Evolutionary conservation across 2,113 vertebrate species (phyloP).

Genomic region (Girardinichthys multiradiatus): DNA sequence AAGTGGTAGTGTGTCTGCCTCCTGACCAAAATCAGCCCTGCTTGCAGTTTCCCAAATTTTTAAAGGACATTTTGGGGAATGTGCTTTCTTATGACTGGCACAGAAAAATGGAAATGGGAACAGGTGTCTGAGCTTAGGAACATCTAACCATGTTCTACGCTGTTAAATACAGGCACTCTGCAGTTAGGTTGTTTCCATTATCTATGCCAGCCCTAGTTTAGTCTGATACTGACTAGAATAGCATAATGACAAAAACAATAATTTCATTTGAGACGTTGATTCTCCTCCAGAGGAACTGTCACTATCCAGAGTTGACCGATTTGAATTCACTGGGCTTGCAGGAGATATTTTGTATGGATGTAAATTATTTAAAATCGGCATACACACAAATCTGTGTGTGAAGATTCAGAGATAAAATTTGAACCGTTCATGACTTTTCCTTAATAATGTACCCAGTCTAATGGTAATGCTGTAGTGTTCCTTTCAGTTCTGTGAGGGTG

Average conservation of each 20-base stretch:
- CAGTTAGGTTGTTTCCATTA: neutral
- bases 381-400: constrained; percentile 53
- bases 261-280: neutral
- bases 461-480: constrained; percentile 85
- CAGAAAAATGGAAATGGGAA: constrained; percentile 9
- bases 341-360: constrained; percentile 88
- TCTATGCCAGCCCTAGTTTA: neutral
- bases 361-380: constrained; percentile 45
- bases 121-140: neutral
- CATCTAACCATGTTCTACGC: neutral
- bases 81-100: neutral
- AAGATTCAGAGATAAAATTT: constrained; percentile 67
- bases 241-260: neutral
- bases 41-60: neutral
- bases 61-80: constrained; percentile 20
- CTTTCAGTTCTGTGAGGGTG: constrained; percentile 81
- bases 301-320: constrained; percentile 69
- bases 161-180: neutral
- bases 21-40: constrained; percentile 17
- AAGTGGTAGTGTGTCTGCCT: constrained; percentile 12
- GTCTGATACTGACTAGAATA: neutral
- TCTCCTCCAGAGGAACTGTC: constrained; percentile 37
- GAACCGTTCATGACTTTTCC: constrained; percentile 48
- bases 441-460: constrained; percentile 81
- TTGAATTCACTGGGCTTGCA: constrained; percentile 79